phyloP scores from a whole-genome alignment of 2,888 invertebrate species.

The Leptodirus hochenwartii region DNA sequence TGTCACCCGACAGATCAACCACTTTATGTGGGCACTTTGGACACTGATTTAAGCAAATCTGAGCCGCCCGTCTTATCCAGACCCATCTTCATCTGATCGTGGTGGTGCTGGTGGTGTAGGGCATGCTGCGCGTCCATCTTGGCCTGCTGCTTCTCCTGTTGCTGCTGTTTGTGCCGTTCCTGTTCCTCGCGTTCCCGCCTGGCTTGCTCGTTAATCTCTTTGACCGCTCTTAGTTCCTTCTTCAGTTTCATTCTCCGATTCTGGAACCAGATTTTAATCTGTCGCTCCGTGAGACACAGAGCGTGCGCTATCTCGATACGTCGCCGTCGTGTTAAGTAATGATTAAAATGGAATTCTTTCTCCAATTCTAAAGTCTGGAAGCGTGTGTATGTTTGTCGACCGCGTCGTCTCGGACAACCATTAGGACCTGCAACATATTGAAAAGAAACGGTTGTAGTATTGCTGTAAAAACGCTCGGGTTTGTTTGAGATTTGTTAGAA shows the following conservation, averaged over 20 bases:
- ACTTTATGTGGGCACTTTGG: conserved; percentile 64
- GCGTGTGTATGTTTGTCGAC: conserved; percentile 93
- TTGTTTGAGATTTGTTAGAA: too few relatives aligned
- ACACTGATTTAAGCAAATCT: conserved; percentile 58
- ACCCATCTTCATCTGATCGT: conserved; percentile 54
- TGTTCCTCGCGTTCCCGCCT: conserved; percentile 80
- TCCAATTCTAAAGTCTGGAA: conserved; percentile 96
- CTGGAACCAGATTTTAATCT: conserved; percentile 96
- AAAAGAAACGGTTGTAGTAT: conserved; percentile 3
- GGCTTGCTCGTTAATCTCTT: conserved; percentile 89
- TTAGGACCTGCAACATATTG: conserved; percentile 69
- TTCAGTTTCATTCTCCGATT: conserved; percentile 94
- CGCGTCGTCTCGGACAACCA: conserved; percentile 83
- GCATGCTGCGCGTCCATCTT: conserved; percentile 48
- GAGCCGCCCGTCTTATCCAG: conserved; percentile 50
- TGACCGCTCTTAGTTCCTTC: conserved; percentile 85
- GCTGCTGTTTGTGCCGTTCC: conserved; percentile 79
- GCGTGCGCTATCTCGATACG: conserved; percentile 96
- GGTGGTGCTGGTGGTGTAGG: conserved; percentile 46
- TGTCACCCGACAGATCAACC: too few relatives aligned
- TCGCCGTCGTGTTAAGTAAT: conserved; percentile 88
- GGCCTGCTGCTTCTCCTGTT: conserved; percentile 73
- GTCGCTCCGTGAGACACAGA: conserved; percentile 86
- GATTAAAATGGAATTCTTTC: conserved; percentile 97
- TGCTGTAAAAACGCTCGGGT: too few relatives aligned